Evolutionary conservation across 2,113 vertebrate genomes (phyloP).

Genomic region (Anoplopoma fimbria): DNA sequence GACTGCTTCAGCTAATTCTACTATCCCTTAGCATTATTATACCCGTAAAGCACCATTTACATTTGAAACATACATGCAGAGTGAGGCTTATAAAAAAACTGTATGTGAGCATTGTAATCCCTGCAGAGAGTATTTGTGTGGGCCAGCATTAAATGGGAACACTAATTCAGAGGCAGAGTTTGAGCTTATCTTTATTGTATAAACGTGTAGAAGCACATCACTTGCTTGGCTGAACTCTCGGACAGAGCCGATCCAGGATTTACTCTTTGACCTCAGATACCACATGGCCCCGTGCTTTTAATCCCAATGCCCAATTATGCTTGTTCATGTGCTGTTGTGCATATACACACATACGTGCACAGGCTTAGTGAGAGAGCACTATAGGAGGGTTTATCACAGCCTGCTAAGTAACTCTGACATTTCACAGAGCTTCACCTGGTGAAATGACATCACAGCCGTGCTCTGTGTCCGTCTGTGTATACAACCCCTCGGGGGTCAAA

Average conservation of each 20-base stretch:
- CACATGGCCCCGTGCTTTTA: not conserved
- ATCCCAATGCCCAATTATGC: constrained; percentile 26
- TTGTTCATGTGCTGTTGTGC: constrained; percentile 9
- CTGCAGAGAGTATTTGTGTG: not conserved
- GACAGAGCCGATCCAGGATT: constrained; percentile 38
- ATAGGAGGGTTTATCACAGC: constrained; percentile 17
- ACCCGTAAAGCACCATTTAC: not conserved
- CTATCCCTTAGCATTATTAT: not conserved
- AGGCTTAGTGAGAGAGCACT: constrained; percentile 4
- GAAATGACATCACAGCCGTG: constrained; percentile 42
- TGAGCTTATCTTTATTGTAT: constrained; percentile 32
- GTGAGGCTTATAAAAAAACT: constrained; percentile 8
- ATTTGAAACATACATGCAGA: constrained; percentile 1
- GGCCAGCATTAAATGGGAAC: constrained; percentile 2
- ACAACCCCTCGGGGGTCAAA: constrained; percentile 27
- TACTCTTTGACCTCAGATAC: constrained; percentile 49
- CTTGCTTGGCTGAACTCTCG: constrained; percentile 10
- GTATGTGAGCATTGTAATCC: constrained; percentile 15
- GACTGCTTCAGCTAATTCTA: not conserved
- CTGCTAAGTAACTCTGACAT: constrained; percentile 32
- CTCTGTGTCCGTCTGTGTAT: constrained; percentile 27
- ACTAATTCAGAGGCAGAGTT: not conserved
- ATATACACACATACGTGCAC: not conserved
- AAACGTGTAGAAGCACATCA: constrained; percentile 25
- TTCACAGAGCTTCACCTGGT: constrained; percentile 38